Conservation (phyloP, 2,888 invertebrate species). For the Escarpia spicata region DNA sequence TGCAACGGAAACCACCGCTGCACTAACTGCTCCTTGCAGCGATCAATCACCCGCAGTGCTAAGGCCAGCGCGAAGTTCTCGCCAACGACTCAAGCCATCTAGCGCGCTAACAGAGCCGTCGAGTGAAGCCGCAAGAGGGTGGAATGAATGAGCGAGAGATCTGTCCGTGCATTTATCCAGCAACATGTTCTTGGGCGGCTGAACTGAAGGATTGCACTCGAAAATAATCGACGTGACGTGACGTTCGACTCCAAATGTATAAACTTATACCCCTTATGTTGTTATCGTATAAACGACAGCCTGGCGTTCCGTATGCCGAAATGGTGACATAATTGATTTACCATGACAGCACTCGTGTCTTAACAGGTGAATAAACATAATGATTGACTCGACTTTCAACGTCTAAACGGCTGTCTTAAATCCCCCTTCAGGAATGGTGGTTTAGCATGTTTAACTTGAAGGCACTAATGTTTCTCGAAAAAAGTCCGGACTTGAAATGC, state of each 20-base stretch:
- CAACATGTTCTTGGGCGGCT: not conserved
- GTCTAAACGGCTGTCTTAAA: slow-evolving; percentile 7
- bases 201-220: not conserved
- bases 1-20: not conserved
- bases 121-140: not conserved
- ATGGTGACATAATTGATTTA: too few species aligned
- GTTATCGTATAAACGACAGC: too few species aligned
- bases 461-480: not conserved
- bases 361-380: too few species aligned
- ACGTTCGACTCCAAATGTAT: too few species aligned
- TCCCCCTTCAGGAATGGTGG: not conserved
- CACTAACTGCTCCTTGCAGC: not conserved
- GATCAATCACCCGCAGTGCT: not conserved
- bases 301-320: too few species aligned
- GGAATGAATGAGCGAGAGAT: not conserved
- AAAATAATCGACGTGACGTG: too few species aligned
- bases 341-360: too few species aligned
- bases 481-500: not conserved
- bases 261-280: too few species aligned
- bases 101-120: not conserved
- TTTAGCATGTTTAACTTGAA: not conserved
- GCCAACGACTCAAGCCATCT: not conserved
- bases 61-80: not conserved
- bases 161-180: not conserved
- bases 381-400: not conserved